Base-by-base conservation (phyloP, 2,797 vertebrate species). In the Helostoma temminkii region DNA sequence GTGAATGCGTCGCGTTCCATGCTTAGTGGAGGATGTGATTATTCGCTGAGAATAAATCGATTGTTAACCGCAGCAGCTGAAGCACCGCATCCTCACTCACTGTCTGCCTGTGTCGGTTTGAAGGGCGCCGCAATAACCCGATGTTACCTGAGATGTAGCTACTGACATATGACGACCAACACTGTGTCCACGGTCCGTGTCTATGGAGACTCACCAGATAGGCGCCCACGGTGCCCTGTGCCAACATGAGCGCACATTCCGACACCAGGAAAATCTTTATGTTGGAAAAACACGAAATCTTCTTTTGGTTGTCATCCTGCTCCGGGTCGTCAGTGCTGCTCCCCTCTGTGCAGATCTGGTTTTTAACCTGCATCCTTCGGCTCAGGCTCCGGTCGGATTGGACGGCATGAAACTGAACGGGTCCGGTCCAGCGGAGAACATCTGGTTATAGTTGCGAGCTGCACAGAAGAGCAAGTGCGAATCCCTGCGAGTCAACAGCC, bases 151-250 rank as follows among this genome's bases (percentile, higher is more conserved):
- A 57, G 36, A 60, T 16, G 19, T 5, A 6, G 15, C 15, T 39
- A 34, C 42, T 0, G 49, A 18, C 50, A 74, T 57, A 24, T 43
- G 50, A 63, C 60, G 7, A 76, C 4, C 49, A 16, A 18, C 73
- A 11, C 2, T n/a, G 65, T 28, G 56, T 46, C 42, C 39, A 5
- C 18, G 18, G 41, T 9, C 8, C 8, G n/a, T 36, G 22, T 46
- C 19, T 7, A 50, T 43, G 5, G 12, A 30, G 52, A 95, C 97
- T 98, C 90, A 99, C 97, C 97, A 98, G 95, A 93, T 98, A 99
- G 30, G 97, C 97, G 81, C 97, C 97, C 78, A 98, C 97, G 2
- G 97, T 99, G 92, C 97, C 97, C 92, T 98, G 97, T 53, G 97
- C 97, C 94, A 98, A 77, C 97, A 98, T 98, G 84, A 98, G 93